phyloP scores from a whole-genome alignment of 2,888 invertebrate species.

The Rhagophthalmus giganteus region DNA sequence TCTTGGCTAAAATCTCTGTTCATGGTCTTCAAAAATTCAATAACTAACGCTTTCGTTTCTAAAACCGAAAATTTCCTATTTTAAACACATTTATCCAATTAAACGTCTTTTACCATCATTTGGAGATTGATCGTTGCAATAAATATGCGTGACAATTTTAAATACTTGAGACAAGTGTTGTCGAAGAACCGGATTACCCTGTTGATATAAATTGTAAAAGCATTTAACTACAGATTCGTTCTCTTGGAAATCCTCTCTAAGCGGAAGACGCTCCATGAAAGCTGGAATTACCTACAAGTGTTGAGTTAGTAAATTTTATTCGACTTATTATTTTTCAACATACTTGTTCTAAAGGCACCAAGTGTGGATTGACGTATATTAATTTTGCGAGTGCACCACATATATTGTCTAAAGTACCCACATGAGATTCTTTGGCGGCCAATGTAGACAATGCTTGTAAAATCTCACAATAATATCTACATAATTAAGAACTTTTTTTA shows the following conservation, averaged over 20 bases:
- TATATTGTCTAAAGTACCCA: constrained; percentile 73
- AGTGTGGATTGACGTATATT: constrained; percentile 65
- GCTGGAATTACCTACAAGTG: constrained; percentile 66
- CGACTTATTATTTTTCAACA: constrained; percentile 15
- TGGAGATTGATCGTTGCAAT: constrained; percentile 61
- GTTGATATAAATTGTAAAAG: constrained; percentile 65
- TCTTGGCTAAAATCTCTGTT: constrained; percentile 62
- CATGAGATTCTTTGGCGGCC: constrained; percentile 66
- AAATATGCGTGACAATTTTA: constrained; percentile 59
- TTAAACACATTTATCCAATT: constrained; percentile 21
- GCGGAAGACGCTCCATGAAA: constrained; percentile 69
- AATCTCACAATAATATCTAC: constrained; percentile 66
- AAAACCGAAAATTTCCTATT: constrained; percentile 38
- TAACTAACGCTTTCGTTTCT: constrained; percentile 58
- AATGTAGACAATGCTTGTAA: constrained; percentile 67
- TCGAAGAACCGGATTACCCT: constrained; percentile 61
- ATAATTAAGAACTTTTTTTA: constrained; percentile 13
- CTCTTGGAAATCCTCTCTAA: constrained; percentile 75
- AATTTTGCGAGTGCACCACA: constrained; percentile 76
- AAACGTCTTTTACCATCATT: constrained; percentile 57
- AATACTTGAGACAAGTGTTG: constrained; percentile 60
- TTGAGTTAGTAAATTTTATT: neutral
- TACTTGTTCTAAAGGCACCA: constrained; percentile 71
- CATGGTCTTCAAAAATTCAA: constrained; percentile 61
- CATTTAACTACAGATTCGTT: constrained; percentile 70